Conservation (phyloP, 2,113 vertebrate species). For the Prionailurus viverrinus region DNA sequence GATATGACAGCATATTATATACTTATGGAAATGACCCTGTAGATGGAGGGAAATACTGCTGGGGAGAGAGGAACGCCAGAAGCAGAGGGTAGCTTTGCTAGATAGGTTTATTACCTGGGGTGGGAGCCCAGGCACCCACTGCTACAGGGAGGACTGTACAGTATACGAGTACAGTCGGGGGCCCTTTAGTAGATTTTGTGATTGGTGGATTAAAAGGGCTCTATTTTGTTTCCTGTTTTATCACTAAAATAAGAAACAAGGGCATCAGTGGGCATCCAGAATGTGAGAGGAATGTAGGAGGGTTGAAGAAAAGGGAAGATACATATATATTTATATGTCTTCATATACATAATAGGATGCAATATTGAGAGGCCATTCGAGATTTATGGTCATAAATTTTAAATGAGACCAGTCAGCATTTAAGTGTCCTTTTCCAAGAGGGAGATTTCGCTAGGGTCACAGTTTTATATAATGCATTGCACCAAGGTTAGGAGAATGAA, state of each 20-base stretch:
- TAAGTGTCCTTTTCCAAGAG: not conserved
- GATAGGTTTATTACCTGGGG: not conserved
- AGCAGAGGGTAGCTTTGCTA: not conserved
- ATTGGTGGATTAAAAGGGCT: not conserved
- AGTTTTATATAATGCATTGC: not conserved
- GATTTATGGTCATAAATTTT: not conserved
- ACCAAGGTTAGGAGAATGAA: not conserved
- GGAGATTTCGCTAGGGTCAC: not conserved
- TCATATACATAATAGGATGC: not conserved
- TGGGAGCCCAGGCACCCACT: no score
- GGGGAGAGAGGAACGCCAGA: not conserved
- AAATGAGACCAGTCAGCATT: not conserved
- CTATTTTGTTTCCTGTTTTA: not conserved
- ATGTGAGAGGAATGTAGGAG: not conserved
- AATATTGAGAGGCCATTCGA: not conserved
- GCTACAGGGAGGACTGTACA: not conserved
- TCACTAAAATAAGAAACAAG: not conserved
- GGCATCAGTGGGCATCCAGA: not conserved
- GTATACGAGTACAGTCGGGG: no score
- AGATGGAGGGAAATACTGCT: not conserved
- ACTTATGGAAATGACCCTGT: not conserved
- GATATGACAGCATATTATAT: not conserved
- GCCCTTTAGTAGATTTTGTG: not conserved
- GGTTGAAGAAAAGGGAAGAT: not conserved
- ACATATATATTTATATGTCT: not conserved